Evolutionary conservation across 2,797 vertebrate species (phyloP).

Genomic region (Labroides dimidiatus): DNA sequence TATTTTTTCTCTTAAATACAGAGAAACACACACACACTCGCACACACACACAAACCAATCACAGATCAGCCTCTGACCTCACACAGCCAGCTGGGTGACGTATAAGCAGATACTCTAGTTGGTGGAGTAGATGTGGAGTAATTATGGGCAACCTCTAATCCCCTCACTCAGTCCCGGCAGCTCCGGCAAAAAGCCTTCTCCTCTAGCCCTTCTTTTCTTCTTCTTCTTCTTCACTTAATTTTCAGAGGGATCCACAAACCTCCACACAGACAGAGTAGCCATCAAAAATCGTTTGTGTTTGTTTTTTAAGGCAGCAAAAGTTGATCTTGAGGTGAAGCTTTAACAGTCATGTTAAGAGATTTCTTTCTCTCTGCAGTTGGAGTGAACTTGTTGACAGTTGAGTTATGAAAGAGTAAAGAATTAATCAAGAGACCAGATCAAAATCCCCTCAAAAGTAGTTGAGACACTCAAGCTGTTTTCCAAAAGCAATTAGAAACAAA

Average conservation of each 20-base stretch:
- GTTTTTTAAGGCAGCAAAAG: background rate
- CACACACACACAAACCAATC: constrained; percentile 25
- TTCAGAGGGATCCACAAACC: background rate
- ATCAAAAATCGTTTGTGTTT: background rate
- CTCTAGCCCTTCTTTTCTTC: background rate
- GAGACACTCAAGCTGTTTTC: too few relatives aligned
- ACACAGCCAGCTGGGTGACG: constrained; percentile 41
- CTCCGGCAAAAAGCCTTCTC: constrained; percentile 9
- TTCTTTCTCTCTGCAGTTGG: too few relatives aligned
- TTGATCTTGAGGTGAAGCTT: too few relatives aligned
- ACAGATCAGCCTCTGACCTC: constrained; percentile 41
- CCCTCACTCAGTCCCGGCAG: constrained; percentile 45
- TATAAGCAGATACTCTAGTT: constrained; percentile 53
- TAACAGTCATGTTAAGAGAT: too few relatives aligned
- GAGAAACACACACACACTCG: background rate
- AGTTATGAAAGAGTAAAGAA: too few relatives aligned
- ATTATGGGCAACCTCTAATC: constrained; percentile 63
- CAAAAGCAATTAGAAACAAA: too few relatives aligned
- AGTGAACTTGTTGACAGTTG: too few relatives aligned
- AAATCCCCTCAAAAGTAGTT: too few relatives aligned
- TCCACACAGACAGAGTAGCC: background rate
- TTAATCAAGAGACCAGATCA: too few relatives aligned
- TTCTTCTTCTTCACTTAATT: constrained; percentile 9
- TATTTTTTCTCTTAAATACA: constrained; percentile 22
- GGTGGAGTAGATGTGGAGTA: constrained; percentile 52